Percentiles rank a stretch among this genome's conserved stretches.
These are phyloP conservation scores for Chrysina gloriosa DNA, from an alignment of 2,888 invertebrate genomes.

Conservation along the genomic window DNA sequence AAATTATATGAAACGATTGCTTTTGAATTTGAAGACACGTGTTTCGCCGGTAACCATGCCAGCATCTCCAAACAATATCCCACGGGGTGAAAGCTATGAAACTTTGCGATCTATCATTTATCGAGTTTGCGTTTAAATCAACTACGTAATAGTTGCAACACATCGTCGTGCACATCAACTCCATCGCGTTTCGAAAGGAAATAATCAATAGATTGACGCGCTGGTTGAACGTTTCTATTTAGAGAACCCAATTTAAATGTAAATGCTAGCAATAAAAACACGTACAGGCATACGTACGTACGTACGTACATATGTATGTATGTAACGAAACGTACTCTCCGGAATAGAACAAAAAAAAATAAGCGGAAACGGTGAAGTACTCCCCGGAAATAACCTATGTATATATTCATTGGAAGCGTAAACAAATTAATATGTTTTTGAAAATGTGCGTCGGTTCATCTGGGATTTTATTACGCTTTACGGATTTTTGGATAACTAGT, in stretches of 20 bases:
- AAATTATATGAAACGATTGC: too few species aligned
- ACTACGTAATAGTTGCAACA: too few species aligned
- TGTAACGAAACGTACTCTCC: not conserved
- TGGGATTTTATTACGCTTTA: not conserved
- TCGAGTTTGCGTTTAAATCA: too few species aligned
- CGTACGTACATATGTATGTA: not conserved
- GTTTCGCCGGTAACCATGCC: too few species aligned
- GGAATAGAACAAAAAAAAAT: conserved; percentile 1
- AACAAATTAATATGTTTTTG: not conserved
- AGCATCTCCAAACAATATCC: too few species aligned
- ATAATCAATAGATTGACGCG: conserved; percentile 4
- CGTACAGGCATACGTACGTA: too few species aligned
- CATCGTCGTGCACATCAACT: too few species aligned
- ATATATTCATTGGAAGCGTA: not conserved
- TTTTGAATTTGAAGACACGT: too few species aligned
- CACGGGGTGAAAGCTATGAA: too few species aligned
- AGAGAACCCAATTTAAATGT: conserved; percentile 7
- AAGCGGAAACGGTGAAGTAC: not conserved
- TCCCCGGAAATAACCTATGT: not conserved
- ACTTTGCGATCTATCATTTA: too few species aligned
- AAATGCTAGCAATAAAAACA: not conserved
- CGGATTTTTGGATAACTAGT: not conserved
- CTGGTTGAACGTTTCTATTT: not conserved
- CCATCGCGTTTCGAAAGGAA: not conserved
- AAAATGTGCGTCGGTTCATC: not conserved